phyloP scores from a whole-genome alignment of 2,888 invertebrate species.

The Stenodera caucasica region DNA sequence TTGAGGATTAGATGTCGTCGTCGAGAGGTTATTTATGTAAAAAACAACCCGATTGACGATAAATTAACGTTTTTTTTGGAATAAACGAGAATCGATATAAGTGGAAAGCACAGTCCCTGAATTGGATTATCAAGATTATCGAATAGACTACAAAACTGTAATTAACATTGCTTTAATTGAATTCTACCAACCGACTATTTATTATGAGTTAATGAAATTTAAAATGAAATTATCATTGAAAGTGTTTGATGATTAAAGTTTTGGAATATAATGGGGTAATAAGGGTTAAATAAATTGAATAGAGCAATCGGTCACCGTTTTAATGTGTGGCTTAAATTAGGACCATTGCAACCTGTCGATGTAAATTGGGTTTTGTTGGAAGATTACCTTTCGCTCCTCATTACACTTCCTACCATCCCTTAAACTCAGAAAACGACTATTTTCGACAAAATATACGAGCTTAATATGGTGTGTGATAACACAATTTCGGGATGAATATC shows the following conservation, averaged over 20 bases:
- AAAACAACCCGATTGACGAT: not conserved
- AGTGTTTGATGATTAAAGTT: not conserved
- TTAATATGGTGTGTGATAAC: constrained; percentile 23
- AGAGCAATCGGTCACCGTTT: not conserved
- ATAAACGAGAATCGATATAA: constrained; percentile 4
- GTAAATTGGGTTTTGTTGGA: not conserved
- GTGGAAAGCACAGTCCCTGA: not conserved
- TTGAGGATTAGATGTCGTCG: too few relatives aligned
- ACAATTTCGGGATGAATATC: constrained; percentile 27
- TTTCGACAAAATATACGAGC: constrained; percentile 18
- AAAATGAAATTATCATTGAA: too few relatives aligned
- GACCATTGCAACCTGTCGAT: not conserved
- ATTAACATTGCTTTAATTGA: not conserved
- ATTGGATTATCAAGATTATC: constrained; percentile 2
- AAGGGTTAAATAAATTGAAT: not conserved
- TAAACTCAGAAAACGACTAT: constrained; percentile 17
- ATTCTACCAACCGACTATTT: not conserved
- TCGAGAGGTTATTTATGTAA: too few relatives aligned
- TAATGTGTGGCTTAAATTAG: not conserved
- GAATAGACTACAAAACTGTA: not conserved
- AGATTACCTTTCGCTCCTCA: not conserved
- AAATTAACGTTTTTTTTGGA: not conserved
- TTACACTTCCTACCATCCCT: not conserved
- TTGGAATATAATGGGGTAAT: not conserved
- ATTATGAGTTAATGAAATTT: not conserved